Evolutionary conservation across 2,888 invertebrate species (phyloP).

Genomic region (Synergus umbraculus): DNA sequence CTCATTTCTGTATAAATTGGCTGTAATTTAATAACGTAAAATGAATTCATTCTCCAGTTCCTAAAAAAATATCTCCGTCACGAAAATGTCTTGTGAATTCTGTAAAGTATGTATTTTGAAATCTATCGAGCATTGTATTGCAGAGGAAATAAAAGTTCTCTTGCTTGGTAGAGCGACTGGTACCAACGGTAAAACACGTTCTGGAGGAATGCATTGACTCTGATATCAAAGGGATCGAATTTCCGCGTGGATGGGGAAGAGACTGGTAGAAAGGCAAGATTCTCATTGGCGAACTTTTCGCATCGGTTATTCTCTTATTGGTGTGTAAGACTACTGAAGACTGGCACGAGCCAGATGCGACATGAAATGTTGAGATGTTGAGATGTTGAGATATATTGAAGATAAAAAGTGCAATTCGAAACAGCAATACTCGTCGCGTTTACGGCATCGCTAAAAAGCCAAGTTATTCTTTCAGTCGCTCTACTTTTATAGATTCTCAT

Average conservation of each 20-base stretch:
- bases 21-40: no score
- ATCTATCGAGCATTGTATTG: conserved; percentile 16
- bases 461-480: background rate
- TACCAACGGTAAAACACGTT: conserved; percentile 42
- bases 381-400: background rate
- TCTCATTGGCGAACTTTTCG: conserved; percentile 29
- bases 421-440: background rate
- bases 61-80: no score
- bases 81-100: background rate
- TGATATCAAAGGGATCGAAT: conserved; percentile 47
- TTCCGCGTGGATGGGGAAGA: conserved; percentile 44
- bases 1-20: no score
- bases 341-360: conserved; percentile 36
- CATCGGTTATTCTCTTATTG: conserved; percentile 34
- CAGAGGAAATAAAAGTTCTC: conserved; percentile 32
- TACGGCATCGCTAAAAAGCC: background rate
- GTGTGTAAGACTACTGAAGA: conserved; percentile 6
- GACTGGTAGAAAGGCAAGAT: conserved; percentile 26
- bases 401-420: background rate
- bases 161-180: conserved; percentile 28
- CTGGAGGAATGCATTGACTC: conserved; percentile 41
- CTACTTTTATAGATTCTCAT: background rate
- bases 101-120: background rate
- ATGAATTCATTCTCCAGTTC: background rate
- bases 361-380: background rate